phyloP scores from a whole-genome alignment of 2,888 invertebrate genomes.

The Pollenia griseotomentosa region DNA sequence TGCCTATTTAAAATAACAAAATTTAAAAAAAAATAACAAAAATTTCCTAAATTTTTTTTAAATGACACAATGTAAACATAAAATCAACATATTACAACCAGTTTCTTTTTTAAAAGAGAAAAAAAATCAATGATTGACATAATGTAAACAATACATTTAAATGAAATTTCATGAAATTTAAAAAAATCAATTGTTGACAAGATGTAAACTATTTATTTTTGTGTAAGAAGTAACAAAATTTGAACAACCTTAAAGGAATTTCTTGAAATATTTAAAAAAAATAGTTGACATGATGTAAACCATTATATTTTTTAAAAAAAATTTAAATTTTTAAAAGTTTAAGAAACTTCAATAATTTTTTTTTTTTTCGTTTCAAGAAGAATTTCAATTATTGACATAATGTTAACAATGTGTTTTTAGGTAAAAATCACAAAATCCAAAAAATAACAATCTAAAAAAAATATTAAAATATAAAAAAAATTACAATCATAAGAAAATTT shows the following conservation, averaged over 20 bases:
- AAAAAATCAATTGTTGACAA: no score
- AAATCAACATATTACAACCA: not conserved
- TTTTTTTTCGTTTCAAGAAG: not conserved
- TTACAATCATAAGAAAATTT: not conserved
- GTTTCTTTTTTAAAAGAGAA: no score
- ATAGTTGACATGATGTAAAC: slow-evolving; percentile 2
- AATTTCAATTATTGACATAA: not conserved
- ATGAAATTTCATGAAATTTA: no score
- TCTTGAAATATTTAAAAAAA: not conserved
- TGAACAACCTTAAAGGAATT: not conserved
- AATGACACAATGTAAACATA: not conserved
- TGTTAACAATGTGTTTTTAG: not conserved
- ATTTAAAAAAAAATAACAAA: not conserved
- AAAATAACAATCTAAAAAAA: not conserved
- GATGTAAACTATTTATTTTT: no score
- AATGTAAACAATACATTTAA: not conserved
- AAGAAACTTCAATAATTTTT: not conserved
- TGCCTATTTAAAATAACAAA: no score
- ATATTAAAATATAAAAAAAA: not conserved
- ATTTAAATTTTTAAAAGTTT: not conserved
- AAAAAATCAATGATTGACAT: not conserved
- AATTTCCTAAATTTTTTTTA: not conserved
- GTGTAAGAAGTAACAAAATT: no score
- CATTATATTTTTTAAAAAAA: not conserved
- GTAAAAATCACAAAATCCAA: not conserved